Percentiles rank a stretch among this genome's conserved stretches.
phyloP scores from a whole-genome alignment of 2,113 vertebrate species.

The Corythaeola cristata region DNA sequence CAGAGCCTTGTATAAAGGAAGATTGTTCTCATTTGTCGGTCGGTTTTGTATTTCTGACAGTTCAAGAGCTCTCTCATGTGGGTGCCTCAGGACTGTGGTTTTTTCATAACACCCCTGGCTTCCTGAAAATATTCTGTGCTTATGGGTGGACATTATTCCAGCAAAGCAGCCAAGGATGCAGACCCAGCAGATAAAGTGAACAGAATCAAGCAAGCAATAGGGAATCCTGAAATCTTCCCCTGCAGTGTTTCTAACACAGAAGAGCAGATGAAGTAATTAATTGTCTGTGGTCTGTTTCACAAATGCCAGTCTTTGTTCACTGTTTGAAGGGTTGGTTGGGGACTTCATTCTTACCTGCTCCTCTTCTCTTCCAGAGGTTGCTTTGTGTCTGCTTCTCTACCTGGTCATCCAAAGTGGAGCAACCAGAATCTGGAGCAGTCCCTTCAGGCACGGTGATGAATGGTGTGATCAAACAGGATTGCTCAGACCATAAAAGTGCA shows the following conservation, averaged over 20 bases:
- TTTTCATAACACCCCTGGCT: neutral
- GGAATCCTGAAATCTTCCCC: neutral
- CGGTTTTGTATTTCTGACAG: neutral
- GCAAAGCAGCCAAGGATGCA: neutral
- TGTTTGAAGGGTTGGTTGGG: neutral
- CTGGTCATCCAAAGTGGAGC: conserved; percentile 57
- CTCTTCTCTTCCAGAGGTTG: neutral
- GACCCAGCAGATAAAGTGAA: neutral
- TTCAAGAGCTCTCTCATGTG: neutral
- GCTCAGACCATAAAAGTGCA: neutral
- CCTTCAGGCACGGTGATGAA: conserved; percentile 72
- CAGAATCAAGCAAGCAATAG: neutral
- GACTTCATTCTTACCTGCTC: neutral
- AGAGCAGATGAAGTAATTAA: neutral
- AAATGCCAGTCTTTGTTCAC: neutral
- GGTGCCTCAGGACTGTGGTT: neutral
- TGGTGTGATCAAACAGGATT: conserved; percentile 64
- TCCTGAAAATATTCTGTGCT: neutral
- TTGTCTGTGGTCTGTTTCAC: neutral
- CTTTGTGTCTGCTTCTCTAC: neutral
- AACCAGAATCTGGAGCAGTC: neutral
- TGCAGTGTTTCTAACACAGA: neutral
- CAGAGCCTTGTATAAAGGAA: neutral
- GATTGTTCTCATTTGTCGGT: neutral
- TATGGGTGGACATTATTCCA: neutral